Conservation (phyloP, 2,113 vertebrate species). For the Platichthys flesus region DNA sequence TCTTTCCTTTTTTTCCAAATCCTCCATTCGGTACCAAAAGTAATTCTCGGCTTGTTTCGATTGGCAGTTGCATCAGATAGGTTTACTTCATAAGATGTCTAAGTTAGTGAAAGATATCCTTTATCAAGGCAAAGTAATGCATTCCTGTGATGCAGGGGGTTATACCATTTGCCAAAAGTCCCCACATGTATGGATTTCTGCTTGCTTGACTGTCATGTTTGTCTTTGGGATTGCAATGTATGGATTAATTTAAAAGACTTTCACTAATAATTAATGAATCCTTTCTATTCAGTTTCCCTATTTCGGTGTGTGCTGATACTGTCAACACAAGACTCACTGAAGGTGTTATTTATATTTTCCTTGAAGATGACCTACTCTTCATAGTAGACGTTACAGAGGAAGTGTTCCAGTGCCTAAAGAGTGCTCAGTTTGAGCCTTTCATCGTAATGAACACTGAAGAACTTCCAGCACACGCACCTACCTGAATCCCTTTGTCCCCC, state of each 20-base stretch:
- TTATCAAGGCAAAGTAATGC: conserved; percentile 55
- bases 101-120: conserved; percentile 53
- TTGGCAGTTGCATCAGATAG: conserved; percentile 39
- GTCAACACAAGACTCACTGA: conserved; percentile 9
- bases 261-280: background rate
- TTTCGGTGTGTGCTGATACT: background rate
- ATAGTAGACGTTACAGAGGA: conserved; percentile 9
- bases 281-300: conserved; percentile 1
- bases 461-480: conserved; percentile 57
- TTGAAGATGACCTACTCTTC: background rate
- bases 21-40: conserved; percentile 36
- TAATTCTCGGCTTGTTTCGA: conserved; percentile 40
- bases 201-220: background rate
- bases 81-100: conserved; percentile 19
- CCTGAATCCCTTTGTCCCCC: conserved; percentile 66
- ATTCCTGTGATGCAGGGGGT: conserved; percentile 22
- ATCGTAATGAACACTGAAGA: conserved; percentile 52
- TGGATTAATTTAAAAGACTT: background rate
- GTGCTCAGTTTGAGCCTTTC: conserved; percentile 35
- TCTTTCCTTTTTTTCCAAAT: conserved; percentile 1
- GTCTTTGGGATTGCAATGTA: background rate
- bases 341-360: background rate
- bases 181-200: conserved; percentile 1
- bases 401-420: conserved; percentile 25
- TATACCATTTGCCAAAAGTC: conserved; percentile 18